These are phyloP conservation scores for Enteromius treurensis DNA, from an alignment of 2,797 vertebrate species.

Conservation along the genomic window DNA sequence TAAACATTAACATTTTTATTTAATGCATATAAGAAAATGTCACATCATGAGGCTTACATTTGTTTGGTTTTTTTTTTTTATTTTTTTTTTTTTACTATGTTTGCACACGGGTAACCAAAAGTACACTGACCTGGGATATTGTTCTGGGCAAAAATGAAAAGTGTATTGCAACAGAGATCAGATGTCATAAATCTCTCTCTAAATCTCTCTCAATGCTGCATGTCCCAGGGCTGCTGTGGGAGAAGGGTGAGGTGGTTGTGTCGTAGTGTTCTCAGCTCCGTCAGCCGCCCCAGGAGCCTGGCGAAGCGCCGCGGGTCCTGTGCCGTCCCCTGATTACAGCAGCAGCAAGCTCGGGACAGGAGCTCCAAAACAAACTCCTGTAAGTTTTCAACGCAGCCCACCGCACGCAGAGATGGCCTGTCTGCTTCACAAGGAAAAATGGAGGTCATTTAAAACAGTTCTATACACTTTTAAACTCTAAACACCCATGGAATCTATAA, in stretches of 20 bases:
- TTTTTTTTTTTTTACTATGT: neutral
- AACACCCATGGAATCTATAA: neutral
- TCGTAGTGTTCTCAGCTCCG: slow-evolving; percentile 90
- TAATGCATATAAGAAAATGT: slow-evolving; percentile 11
- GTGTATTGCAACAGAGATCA: slow-evolving; percentile 34
- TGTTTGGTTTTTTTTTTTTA: neutral
- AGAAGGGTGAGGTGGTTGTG: slow-evolving; percentile 88
- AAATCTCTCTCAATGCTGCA: slow-evolving; percentile 54
- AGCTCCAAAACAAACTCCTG: slow-evolving; percentile 92
- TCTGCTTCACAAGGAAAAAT: slow-evolving; percentile 65
- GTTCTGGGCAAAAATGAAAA: slow-evolving; percentile 41
- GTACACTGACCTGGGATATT: slow-evolving; percentile 39
- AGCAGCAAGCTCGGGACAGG: slow-evolving; percentile 87
- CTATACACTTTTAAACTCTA: neutral
- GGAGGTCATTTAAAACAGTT: neutral
- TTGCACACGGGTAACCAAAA: slow-evolving; percentile 36
- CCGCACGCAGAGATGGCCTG: slow-evolving; percentile 69
- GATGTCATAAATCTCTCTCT: slow-evolving; percentile 20
- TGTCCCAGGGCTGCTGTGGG: slow-evolving; percentile 67
- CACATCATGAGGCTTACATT: neutral
- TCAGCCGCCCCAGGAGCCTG: slow-evolving; percentile 89
- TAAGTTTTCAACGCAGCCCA: slow-evolving; percentile 86
- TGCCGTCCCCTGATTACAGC: slow-evolving; percentile 69
- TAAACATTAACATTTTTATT: slow-evolving; percentile 8
- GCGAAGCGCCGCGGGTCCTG: slow-evolving; percentile 89